Conservation (phyloP, 2,888 invertebrate genomes). For the Aphodius granarius region DNA sequence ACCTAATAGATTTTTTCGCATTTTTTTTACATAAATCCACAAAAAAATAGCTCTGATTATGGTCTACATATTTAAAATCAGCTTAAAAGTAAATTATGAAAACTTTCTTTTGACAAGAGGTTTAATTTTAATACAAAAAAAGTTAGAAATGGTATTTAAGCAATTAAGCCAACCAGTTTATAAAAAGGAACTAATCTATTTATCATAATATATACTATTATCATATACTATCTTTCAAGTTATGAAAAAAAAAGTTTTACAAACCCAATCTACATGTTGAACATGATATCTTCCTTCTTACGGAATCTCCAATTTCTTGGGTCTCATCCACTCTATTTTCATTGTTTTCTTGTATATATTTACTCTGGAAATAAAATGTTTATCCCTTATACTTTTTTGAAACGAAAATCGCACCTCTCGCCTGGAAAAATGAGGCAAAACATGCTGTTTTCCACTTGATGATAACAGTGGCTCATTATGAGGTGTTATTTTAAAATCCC, state of each 20-base stretch:
- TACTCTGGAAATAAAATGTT: background rate
- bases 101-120: background rate
- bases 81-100: background rate
- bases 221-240: background rate
- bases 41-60: too few relatives aligned
- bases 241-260: background rate
- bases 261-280: slow-evolving; percentile 38
- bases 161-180: background rate
- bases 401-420: too few relatives aligned
- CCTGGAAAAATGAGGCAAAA: slow-evolving; percentile 22
- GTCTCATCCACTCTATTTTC: slow-evolving; percentile 1
- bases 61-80: too few relatives aligned
- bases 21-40: too few relatives aligned
- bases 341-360: background rate
- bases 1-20: too few relatives aligned
- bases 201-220: background rate
- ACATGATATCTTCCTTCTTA: slow-evolving; percentile 34
- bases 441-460: slow-evolving; percentile 23
- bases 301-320: slow-evolving; percentile 29
- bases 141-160: background rate
- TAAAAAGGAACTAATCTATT: too few relatives aligned
- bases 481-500: slow-evolving; percentile 35
- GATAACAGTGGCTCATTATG: slow-evolving; percentile 32
- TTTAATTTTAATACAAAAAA: background rate
- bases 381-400: too few relatives aligned